Conservation (phyloP, 1,140 invertebrate species). For the Eubasilissa regina region DNA sequence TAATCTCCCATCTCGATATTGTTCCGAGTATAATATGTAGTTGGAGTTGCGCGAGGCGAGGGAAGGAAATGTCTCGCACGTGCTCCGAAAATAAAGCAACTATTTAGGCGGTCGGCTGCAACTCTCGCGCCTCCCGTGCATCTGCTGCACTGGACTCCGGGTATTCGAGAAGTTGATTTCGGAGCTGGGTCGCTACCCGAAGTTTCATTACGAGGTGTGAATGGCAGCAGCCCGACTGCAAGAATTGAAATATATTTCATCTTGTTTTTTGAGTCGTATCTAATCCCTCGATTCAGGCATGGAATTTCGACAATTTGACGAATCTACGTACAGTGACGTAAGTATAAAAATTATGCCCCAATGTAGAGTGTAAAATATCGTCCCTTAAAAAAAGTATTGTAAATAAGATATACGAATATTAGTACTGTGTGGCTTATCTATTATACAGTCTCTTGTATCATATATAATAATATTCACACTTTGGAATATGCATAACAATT, state of each 20-base stretch:
- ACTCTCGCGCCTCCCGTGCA: background rate
- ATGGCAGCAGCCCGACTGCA: background rate
- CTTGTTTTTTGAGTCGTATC: no score
- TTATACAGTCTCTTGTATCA: no score
- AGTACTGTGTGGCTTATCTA: no score
- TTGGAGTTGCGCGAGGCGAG: background rate
- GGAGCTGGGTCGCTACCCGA: background rate
- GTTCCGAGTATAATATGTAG: background rate
- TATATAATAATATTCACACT: no score
- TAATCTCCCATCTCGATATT: constrained; percentile 35
- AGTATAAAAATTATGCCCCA: no score
- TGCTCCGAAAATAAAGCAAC: constrained; percentile 37
- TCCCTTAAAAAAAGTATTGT: no score
- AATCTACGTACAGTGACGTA: no score
- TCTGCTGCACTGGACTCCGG: constrained; percentile 5
- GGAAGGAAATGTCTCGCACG: constrained; percentile 29
- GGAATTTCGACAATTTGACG: no score
- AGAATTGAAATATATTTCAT: background rate
- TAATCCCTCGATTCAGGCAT: no score
- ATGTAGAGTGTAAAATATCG: no score
- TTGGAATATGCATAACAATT: no score
- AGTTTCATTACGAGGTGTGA: constrained; percentile 1
- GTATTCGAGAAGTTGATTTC: background rate
- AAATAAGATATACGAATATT: no score
- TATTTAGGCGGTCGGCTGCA: constrained; percentile 20